These are phyloP conservation scores for Montipora efflorescens DNA, from an alignment of 64 coral and sea anemone genomes.

Conservation along the genomic window DNA sequence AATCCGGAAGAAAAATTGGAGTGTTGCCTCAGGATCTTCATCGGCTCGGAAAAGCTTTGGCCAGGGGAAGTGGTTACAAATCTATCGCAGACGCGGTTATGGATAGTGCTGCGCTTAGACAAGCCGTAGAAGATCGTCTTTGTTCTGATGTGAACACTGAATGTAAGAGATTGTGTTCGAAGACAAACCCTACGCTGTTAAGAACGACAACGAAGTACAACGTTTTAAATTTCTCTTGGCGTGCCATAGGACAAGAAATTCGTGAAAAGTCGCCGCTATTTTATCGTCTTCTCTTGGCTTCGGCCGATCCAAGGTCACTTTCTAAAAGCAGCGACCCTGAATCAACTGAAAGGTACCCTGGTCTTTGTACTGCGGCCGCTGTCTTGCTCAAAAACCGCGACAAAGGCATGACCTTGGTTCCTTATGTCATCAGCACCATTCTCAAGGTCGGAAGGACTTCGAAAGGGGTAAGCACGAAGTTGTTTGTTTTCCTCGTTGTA, in stretches of 20 bases:
- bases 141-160: conserved; percentile 18
- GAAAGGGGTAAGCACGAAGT: neutral
- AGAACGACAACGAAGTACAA: neutral
- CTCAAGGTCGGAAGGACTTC: neutral
- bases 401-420: neutral
- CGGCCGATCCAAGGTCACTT: neutral
- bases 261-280: conserved; percentile 10
- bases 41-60: conserved; percentile 15
- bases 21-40: conserved; percentile 30
- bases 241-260: conserved; percentile 27
- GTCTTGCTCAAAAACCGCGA: neutral
- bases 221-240: conserved; percentile 24
- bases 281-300: neutral
- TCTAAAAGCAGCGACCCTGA: neutral
- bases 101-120: neutral
- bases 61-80: neutral
- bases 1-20: conserved; percentile 9
- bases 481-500: neutral
- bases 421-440: neutral
- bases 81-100: neutral
- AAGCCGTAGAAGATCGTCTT: neutral
- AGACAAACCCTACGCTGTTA: neutral
- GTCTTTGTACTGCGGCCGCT: neutral
- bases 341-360: neutral
- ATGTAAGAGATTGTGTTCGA: conserved; percentile 42